Evolutionary conservation across 2,113 vertebrate genomes (phyloP), one percentile per base, ranked within the genome.

Genomic region (Heterotilapia buettikoferi): DNA sequence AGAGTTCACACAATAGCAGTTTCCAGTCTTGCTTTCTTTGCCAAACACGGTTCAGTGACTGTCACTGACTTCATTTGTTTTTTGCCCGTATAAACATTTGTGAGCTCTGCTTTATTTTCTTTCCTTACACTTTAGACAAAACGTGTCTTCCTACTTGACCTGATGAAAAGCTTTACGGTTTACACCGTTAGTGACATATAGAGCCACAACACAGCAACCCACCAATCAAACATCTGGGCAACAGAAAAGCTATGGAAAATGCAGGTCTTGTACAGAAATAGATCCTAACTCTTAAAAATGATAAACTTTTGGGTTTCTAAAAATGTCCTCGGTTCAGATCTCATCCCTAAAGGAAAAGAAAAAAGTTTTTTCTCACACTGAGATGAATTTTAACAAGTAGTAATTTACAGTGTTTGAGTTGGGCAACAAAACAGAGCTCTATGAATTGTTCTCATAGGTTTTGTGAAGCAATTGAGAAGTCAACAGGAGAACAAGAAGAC

Each of bases 401-500:
- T 56, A 88, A 80, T 88, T 94, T 86, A 76, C 63, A 80, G 50
- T 24, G 33, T 84, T 54, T 78, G 63, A 91, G 84, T 47, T 66
- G 31, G 61, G 31, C 43, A 38, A 84, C 40, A 76, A 9, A 61
- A 71, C 6, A 66, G 8, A 79, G 56, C 43, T 82, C 63, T 24
- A 29, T 88, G 73, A 89, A 89, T 92, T 87, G 84, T 80, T 88
- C 80, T 87, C 52, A 38, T 83, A 80, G 66, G 73, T 89, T 92
- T 91, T 71, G 50, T 80, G 78, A 92, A 83, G 84, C 59, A 89
- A 86, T 68, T 84, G 82, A 90, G 71, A 86, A 86, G 82, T 85
- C 83, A 83, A 82, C 80, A 63, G 79, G 84, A 90, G 90, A 90
- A 87, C 76, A 47, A 36, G 76, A 84, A 92, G 85, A 80, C 80